A percentile compares a stretch with the other conserved stretches of the same genome.
Evolutionary conservation across 2,797 vertebrate species (phyloP).

Genomic region (Prunella strophiata): DNA sequence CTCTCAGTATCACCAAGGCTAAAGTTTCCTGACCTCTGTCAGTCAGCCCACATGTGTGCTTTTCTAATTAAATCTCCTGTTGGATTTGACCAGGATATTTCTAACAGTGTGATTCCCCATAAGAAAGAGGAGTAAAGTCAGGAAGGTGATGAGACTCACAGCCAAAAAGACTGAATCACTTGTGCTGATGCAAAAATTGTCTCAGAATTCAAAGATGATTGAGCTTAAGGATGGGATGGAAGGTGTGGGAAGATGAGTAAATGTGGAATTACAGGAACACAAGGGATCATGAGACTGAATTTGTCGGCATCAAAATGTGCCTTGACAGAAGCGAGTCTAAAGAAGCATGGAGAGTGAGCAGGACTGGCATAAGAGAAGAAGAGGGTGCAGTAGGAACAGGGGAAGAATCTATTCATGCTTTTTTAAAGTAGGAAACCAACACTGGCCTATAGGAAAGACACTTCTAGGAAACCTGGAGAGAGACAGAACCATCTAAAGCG

Average conservation of each 20-base stretch:
- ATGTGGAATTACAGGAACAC: background rate
- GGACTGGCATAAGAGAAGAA: background rate
- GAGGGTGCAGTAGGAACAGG: background rate
- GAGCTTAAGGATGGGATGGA: background rate
- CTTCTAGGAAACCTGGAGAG: background rate
- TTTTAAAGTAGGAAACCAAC: background rate
- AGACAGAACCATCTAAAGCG: background rate
- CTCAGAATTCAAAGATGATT: background rate
- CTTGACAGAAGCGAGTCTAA: background rate
- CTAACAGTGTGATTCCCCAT: background rate
- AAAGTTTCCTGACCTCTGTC: conserved; percentile 7
- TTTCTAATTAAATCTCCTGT: background rate
- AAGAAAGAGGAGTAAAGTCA: background rate
- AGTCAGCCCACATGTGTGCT: background rate
- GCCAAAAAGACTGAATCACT: background rate
- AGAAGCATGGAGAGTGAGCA: background rate
- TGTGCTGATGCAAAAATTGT: background rate
- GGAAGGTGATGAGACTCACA: background rate
- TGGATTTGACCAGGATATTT: background rate
- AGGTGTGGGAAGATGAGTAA: background rate
- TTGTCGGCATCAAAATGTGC: background rate
- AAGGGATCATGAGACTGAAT: background rate
- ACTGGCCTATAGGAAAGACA: background rate
- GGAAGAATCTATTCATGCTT: background rate
- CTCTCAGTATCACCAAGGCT: background rate